Conservation (phyloP, 2,113 vertebrate species). For the Peucedramus taeniatus region DNA sequence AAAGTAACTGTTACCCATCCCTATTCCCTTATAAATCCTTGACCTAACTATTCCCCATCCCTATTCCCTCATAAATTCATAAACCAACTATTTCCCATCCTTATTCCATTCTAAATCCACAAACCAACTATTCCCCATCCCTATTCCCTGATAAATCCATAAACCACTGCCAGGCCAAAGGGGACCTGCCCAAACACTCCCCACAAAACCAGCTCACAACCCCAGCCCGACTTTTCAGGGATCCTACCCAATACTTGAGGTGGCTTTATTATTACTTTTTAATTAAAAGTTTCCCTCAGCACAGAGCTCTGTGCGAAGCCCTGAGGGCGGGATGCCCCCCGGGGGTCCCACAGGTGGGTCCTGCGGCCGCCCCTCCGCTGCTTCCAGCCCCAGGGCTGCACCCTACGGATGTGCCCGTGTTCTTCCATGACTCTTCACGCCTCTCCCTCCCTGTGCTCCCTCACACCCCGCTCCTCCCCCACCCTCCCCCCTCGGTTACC, state of each 20-base stretch:
- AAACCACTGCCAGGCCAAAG: not conserved
- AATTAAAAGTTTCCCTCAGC: not conserved
- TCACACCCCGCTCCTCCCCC: not conserved
- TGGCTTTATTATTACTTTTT: fast-evolving
- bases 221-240: no score
- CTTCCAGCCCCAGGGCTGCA: not conserved
- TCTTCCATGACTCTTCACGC: not conserved
- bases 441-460: not conserved
- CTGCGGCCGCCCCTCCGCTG: not conserved
- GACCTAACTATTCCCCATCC: not conserved
- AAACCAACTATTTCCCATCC: not conserved
- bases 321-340: not conserved
- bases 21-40: not conserved
- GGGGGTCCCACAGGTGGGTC: not conserved
- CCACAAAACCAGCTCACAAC: not conserved
- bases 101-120: not conserved
- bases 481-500: not conserved
- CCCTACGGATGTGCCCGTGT: not conserved
- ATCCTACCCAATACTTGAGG: not conserved
- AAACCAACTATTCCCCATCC: not conserved
- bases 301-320: fast-evolving
- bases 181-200: not conserved
- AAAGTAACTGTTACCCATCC: not conserved
- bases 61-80: not conserved
- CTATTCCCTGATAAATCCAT: not conserved